Base-by-base conservation (phyloP, 1,140 invertebrate genomes). In the Panagrolaimus sp. region DNA sequence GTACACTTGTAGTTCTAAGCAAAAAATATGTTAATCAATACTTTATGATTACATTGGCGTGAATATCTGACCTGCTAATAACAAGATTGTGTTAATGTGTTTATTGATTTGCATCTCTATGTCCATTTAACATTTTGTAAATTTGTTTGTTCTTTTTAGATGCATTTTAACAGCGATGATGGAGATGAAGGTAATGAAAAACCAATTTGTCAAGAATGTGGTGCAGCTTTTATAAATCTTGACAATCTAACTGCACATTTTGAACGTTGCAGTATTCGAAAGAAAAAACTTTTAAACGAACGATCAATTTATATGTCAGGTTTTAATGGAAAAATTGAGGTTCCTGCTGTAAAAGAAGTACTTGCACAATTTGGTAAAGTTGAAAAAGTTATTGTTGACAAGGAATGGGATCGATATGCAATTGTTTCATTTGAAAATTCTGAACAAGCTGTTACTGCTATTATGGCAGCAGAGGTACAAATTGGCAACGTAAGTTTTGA, bases 291-390 rank as follows among this genome's bases (percentile, higher is more conserved):
- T 27, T 20, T 57, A 20, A 57, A 57, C 20, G 51, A 14, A 20
- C 51, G 51, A 20, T 57, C 51, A 27, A 27, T 57, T 20, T 57
- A 57, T 57, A 20, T 57, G 51, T 57, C 51, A 20, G 51, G 51
- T 11, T 57, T 57, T 27, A 25, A 20, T 27, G 27, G 11, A 11
- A 27, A 57, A 11, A 20, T 57, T 27, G 14, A 57, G 27, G 11
- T 27, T 2, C 14, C 51, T 20, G 51, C 20, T 11, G 9, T 57
- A 27, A n/a, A 11, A 0, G 16, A 1, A 8, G 11, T 27, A 9
- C 27, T 57, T 20, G 27, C 4, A 9, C 20, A 25, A 27, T 57
- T 25, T 57, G 51, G 51, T 11, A 57, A 57, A 25, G 51, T 57
- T 16, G 51, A 57, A 27, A 57, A 16, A 27, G 20, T 57, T 8